Conservation (phyloP, 1,140 invertebrate genomes). For the Chrysoperla carnea region DNA sequence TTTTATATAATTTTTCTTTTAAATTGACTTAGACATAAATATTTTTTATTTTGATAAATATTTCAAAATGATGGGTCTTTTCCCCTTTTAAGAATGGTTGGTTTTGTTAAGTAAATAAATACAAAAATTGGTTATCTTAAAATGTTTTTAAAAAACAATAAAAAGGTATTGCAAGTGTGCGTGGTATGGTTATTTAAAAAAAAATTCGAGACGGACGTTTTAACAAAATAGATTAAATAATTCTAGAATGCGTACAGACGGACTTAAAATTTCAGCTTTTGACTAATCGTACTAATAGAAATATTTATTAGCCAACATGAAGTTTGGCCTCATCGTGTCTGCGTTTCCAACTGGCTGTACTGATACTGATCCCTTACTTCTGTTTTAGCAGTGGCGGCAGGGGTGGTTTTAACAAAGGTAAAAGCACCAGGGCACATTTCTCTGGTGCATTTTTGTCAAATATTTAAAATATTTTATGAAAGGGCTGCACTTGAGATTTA, state of each 20-base stretch:
- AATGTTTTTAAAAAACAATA: too few species aligned
- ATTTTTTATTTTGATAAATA: too few species aligned
- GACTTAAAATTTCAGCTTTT: too few species aligned
- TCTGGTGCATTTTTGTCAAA: constrained; percentile 48
- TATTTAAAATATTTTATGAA: constrained; percentile 38
- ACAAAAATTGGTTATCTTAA: too few species aligned
- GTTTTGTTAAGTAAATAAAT: too few species aligned
- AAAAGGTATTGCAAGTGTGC: too few species aligned
- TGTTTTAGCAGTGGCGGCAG: constrained; percentile 71
- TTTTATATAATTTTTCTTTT: constrained; percentile 1
- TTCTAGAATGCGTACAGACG: too few species aligned
- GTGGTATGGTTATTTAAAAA: too few species aligned
- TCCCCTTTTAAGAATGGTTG: too few species aligned
- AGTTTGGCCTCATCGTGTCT: constrained; percentile 35
- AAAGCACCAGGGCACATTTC: constrained; percentile 47
- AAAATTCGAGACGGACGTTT: too few species aligned
- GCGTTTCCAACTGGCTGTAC: constrained; percentile 45
- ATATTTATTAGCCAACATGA: constrained; percentile 28
- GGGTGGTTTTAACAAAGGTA: constrained; percentile 79
- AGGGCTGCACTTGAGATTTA: constrained; percentile 22
- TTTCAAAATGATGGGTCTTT: too few species aligned
- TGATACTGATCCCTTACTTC: constrained; percentile 56
- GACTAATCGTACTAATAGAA: constrained; percentile 8
- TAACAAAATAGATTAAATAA: too few species aligned
- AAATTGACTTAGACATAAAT: neutral